A percentile compares a stretch with the other conserved stretches of the same genome.
Evolutionary conservation across 2,888 invertebrate genomes (phyloP).

Genomic region (Rhingia campestris): DNA sequence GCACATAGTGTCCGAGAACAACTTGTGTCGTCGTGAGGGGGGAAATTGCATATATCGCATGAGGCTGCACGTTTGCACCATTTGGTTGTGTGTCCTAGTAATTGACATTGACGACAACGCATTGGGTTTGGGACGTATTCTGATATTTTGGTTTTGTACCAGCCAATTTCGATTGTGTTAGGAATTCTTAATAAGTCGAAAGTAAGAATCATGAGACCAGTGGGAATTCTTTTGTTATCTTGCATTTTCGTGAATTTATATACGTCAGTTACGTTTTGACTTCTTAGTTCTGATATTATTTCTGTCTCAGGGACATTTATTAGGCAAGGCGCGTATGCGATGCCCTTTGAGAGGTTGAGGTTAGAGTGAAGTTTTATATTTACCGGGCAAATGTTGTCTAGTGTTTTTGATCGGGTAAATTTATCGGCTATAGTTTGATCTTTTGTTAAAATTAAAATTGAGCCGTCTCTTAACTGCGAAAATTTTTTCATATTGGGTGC

Average conservation of each 20-base stretch:
- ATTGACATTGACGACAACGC: conserved; percentile 40
- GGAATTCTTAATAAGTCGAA: conserved; percentile 21
- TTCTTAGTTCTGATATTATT: conserved; percentile 37
- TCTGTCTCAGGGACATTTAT: conserved; percentile 19
- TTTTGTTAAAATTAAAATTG: conserved; percentile 29
- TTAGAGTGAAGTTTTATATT: conserved; percentile 34
- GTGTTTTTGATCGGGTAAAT: conserved; percentile 25
- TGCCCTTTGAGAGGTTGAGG: conserved; percentile 37
- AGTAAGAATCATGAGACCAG: conserved; percentile 38
- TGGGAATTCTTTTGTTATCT: background rate
- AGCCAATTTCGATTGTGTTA: conserved; percentile 29
- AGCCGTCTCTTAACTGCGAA: conserved; percentile 26
- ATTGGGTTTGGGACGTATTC: conserved; percentile 35
- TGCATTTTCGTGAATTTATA: conserved; percentile 27
- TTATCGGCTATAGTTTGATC: conserved; percentile 25
- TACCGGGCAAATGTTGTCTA: conserved; percentile 27
- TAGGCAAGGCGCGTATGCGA: conserved; percentile 32
- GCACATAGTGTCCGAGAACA: conserved; percentile 19
- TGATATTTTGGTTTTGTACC: conserved; percentile 27
- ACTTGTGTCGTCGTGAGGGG: conserved; percentile 13
- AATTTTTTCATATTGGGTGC: conserved; percentile 36
- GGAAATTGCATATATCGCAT: conserved; percentile 26
- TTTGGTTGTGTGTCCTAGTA: conserved; percentile 33
- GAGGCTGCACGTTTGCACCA: conserved; percentile 13
- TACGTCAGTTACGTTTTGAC: conserved; percentile 19